phyloP scores from a whole-genome alignment of 2,797 vertebrate genomes.

The Brachyalestes nurse region DNA sequence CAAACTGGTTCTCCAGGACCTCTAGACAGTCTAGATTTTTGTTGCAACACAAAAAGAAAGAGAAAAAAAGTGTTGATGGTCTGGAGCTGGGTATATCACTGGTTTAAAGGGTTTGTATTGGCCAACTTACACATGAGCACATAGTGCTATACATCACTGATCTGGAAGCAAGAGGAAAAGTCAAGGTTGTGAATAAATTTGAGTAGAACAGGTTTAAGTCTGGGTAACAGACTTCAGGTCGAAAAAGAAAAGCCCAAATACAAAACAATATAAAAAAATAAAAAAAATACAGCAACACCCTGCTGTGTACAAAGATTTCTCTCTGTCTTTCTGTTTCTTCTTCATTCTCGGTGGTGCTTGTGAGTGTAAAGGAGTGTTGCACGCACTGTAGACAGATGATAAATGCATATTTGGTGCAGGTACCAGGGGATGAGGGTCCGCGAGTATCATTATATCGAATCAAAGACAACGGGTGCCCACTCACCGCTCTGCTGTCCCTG shows the following conservation, averaged over 20 bases:
- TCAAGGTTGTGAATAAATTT: background rate
- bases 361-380: conserved; percentile 21
- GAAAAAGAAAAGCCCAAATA: background rate
- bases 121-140: background rate
- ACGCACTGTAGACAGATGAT: conserved; percentile 25
- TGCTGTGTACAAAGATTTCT: background rate
- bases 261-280: background rate
- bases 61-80: too few species aligned
- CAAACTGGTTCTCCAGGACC: too few species aligned
- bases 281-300: background rate
- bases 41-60: too few species aligned
- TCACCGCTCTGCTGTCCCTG: conserved; percentile 37
- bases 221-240: background rate
- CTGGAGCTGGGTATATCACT: too few species aligned
- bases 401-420: conserved; percentile 43
- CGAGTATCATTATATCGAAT: conserved; percentile 49
- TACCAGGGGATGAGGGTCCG: conserved; percentile 23
- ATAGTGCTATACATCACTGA: background rate
- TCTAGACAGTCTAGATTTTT: too few species aligned
- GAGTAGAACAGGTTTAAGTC: background rate
- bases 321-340: background rate
- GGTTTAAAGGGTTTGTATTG: background rate
- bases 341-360: conserved; percentile 16
- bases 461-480: conserved; percentile 47
- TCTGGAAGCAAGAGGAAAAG: background rate